Evolutionary conservation across 2,797 vertebrate species (phyloP), one percentile per base, ranked within the genome.

Genomic region (Alcedo atthis): DNA sequence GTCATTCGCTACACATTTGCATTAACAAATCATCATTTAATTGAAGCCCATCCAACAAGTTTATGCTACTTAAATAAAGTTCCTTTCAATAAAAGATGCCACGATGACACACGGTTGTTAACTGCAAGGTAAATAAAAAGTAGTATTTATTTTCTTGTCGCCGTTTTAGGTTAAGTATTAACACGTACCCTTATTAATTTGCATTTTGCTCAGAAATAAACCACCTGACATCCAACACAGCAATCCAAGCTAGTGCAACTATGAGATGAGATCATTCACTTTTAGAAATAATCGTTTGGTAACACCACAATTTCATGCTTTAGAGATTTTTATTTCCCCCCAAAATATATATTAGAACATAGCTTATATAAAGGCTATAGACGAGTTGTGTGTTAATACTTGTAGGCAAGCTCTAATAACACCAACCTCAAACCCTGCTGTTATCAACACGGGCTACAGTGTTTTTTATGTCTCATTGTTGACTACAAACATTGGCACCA

Each of bases 11-110:
- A 96, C 96, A 97, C 97, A 98, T 98, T 97, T 98, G 97, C 97
- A 98, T 98, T 98, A 98, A 98, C 97, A 98, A 98, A 98, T 98
- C 98, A 98, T 97, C 97, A 98, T 98, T 98, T 98, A 98, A 98
- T 97, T 98, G 97, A 98, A 98, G 97, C 97, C 97, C 97, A 97
- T 98, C 97, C 97, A 98, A 98, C 97, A 98, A 98, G 97, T 98
- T 98, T 98, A 98, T 98, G 97, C 97, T 97, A 97, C 97, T 98
- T 98, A 98, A 98, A 98, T 97, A 98, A 98, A 98, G 98, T 98
- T 98, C 94, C 97, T 97, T 98, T 97, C 97, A 96, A 97, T 98
- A 97, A 98, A 98, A 97, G 97, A 97, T 96, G 96, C 90, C 69
- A 96, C 95, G 94, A 89, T 97, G 97, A 97, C 96, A 97, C 96